Evolutionary conservation across 2,113 vertebrate genomes (phyloP).

Genomic region (Nerophis lumbriciformis): DNA sequence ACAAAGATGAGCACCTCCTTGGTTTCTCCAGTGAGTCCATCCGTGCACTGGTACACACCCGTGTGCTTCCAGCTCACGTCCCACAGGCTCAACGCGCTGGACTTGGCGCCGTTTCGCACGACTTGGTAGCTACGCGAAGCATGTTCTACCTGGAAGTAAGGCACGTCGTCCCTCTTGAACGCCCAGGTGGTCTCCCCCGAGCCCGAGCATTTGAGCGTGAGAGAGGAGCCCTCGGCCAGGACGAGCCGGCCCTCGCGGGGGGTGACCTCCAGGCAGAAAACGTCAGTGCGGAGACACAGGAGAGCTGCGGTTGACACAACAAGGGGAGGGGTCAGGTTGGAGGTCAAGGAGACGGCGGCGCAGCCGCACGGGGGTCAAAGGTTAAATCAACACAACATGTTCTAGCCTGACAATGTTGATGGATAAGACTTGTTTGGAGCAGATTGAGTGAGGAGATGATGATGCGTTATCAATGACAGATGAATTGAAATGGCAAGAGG

Average conservation of each 20-base stretch:
- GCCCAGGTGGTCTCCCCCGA: slow-evolving; percentile 68
- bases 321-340: slow-evolving; percentile 24
- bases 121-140: slow-evolving; percentile 23
- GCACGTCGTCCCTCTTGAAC: slow-evolving; percentile 52
- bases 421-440: slow-evolving; percentile 42
- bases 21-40: slow-evolving; percentile 52
- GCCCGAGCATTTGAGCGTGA: slow-evolving; percentile 77
- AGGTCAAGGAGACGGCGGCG: slow-evolving; percentile 18
- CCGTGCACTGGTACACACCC: slow-evolving; percentile 79
- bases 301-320: slow-evolving; percentile 57
- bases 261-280: slow-evolving; percentile 63
- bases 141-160: slow-evolving; percentile 34
- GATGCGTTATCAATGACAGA: slow-evolving; percentile 35
- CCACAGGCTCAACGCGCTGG: slow-evolving; percentile 72
- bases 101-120: slow-evolving; percentile 21
- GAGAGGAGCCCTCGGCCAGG: slow-evolving; percentile 71
- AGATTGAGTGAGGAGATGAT: slow-evolving; percentile 26
- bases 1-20: slow-evolving; percentile 81
- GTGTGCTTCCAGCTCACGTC: slow-evolving; percentile 79
- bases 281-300: slow-evolving; percentile 45
- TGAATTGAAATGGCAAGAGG: slow-evolving; percentile 26
- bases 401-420: slow-evolving; percentile 44
- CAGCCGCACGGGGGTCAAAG: slow-evolving; percentile 39
- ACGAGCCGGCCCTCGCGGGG: slow-evolving; percentile 69
- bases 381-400: slow-evolving; percentile 56